Evolutionary conservation across 2,113 vertebrate species (phyloP).

Genomic region (Dascyllus trimaculatus): DNA sequence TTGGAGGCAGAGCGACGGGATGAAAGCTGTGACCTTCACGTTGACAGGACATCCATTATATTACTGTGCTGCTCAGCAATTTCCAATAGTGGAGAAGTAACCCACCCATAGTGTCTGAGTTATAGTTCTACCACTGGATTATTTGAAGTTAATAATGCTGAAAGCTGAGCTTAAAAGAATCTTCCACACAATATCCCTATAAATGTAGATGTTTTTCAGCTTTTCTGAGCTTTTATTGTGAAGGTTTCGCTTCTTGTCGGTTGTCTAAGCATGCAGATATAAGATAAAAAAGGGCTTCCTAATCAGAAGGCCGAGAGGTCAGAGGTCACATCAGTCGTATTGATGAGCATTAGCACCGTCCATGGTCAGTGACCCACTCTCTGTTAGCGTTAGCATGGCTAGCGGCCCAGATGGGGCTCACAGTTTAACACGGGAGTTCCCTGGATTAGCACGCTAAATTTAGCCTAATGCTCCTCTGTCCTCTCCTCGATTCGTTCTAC

Average conservation of each 20-base stretch:
- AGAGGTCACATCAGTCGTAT: slow-evolving; percentile 15
- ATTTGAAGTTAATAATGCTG: too few species aligned
- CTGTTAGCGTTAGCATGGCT: slow-evolving; percentile 42
- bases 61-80: too few species aligned
- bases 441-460: slow-evolving; percentile 66
- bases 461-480: slow-evolving; percentile 41
- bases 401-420: slow-evolving; percentile 54
- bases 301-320: slow-evolving; percentile 17
- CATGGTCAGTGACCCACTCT: slow-evolving; percentile 19
- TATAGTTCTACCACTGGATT: too few species aligned
- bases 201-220: background rate
- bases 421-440: slow-evolving; percentile 67
- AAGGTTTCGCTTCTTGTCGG: background rate
- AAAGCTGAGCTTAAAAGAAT: too few species aligned
- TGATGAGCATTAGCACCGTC: background rate
- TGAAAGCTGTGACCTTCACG: too few species aligned
- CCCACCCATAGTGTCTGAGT: too few species aligned
- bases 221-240: background rate
- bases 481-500: background rate
- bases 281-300: background rate
- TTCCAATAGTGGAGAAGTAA: too few species aligned
- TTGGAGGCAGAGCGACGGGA: background rate
- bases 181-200: too few species aligned
- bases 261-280: too few species aligned
- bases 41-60: too few species aligned